Evolutionary conservation across 2,888 invertebrate genomes (phyloP).

Genomic region (Drosophila meridionalis): DNA sequence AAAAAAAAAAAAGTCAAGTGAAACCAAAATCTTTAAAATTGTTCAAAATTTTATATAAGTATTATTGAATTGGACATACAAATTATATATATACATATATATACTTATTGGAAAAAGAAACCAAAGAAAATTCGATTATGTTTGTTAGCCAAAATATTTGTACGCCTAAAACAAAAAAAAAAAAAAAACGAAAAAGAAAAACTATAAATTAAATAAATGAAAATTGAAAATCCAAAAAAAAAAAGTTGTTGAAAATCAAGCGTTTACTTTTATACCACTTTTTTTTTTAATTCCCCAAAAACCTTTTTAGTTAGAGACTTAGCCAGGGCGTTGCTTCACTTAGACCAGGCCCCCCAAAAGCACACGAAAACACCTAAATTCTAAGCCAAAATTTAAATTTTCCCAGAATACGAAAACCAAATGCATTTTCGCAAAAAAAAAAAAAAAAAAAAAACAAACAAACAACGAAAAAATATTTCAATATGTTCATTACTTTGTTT

Average conservation of each 20-base stretch:
- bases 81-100: constrained; percentile 9
- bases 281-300: constrained; percentile 13
- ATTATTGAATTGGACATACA: constrained; percentile 61
- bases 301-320: constrained; percentile 23
- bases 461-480: constrained; percentile 69
- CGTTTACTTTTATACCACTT: constrained; percentile 57
- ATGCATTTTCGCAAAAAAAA: constrained; percentile 54
- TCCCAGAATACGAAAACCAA: constrained; percentile 22
- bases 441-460: constrained; percentile 32
- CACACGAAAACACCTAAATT: constrained; percentile 34
- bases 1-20: constrained; percentile 18
- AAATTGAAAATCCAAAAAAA: constrained; percentile 41
- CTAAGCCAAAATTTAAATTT: constrained; percentile 15
- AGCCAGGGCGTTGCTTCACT: constrained; percentile 31
- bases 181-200: constrained; percentile 7
- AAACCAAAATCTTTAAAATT: constrained; percentile 32
- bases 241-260: constrained; percentile 77
- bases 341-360: constrained; percentile 14
- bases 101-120: constrained; percentile 27
- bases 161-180: constrained; percentile 47
- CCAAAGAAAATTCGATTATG: constrained; percentile 51
- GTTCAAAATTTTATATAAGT: constrained; percentile 68
- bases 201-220: constrained; percentile 51
- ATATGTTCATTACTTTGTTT: constrained; percentile 80
- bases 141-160: constrained; percentile 73